A percentile compares a stretch with the other conserved stretches of the same genome.
These are phyloP conservation scores for Danio aesculapii DNA, from an alignment of 2,797 vertebrate genomes.

Conservation along the genomic window DNA sequence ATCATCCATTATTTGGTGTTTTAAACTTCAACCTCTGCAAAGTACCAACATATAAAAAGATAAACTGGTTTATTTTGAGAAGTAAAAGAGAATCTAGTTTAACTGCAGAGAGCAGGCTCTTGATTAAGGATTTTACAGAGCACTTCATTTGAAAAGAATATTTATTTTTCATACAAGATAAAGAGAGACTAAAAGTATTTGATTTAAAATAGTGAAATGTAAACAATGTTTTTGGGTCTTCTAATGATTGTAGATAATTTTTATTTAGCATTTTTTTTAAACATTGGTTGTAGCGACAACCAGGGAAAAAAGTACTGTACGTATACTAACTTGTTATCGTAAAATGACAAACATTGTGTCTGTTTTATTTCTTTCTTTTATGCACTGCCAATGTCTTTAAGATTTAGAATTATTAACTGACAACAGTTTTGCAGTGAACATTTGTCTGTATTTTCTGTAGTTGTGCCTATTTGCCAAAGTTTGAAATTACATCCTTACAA, in stretches of 20 bases:
- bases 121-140: constrained; percentile 45
- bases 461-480: constrained; percentile 81
- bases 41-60: constrained; percentile 52
- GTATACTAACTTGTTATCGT: constrained; percentile 67
- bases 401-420: constrained; percentile 61
- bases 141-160: constrained; percentile 54
- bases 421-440: constrained; percentile 50
- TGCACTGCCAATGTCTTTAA: constrained; percentile 75
- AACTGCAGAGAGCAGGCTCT: constrained; percentile 67
- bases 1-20: constrained; percentile 2
- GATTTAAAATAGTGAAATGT: constrained; percentile 69
- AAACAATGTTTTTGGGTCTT: constrained; percentile 69
- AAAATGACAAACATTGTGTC: constrained; percentile 64
- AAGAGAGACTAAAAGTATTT: constrained; percentile 69
- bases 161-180: constrained; percentile 75
- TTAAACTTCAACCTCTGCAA: constrained; percentile 62
- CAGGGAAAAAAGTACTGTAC: constrained; percentile 69
- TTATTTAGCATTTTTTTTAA: constrained; percentile 73
- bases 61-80: constrained; percentile 56
- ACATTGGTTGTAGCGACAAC: constrained; percentile 70
- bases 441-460: constrained; percentile 63
- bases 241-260: constrained; percentile 76
- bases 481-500: constrained; percentile 69
- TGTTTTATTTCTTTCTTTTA: constrained; percentile 60
- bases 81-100: constrained; percentile 56